Evolutionary conservation across 2,113 vertebrate species (phyloP).

Genomic region (Chlorodrepanis virens): DNA sequence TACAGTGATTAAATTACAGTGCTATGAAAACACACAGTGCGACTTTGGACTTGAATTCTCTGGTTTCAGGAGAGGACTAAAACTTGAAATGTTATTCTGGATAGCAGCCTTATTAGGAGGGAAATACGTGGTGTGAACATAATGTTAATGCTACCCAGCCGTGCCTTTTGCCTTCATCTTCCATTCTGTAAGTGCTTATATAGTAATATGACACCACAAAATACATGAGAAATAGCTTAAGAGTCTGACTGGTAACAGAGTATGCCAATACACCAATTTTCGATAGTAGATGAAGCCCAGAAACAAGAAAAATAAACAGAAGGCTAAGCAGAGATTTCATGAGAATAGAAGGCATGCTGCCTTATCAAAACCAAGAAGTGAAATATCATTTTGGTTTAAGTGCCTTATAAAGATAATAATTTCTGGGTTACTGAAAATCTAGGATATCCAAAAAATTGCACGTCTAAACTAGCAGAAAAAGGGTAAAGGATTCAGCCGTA

Average conservation of each 20-base stretch:
- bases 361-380: not conserved
- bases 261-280: not conserved
- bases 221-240: not conserved
- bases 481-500: not conserved
- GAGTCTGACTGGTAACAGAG: not conserved
- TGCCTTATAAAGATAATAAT: not conserved
- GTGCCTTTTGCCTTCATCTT: not conserved
- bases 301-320: not conserved
- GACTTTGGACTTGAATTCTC: not conserved
- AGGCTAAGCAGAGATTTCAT: not conserved
- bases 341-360: not conserved
- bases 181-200: not conserved
- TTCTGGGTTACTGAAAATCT: not conserved
- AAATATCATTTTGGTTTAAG: not conserved
- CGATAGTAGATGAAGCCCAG: accelerated
- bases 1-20: not conserved
- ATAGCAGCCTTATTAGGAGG: not conserved
- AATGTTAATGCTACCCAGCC: not conserved
- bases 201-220: not conserved
- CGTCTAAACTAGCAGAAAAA: not conserved
- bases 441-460: not conserved
- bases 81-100: not conserved
- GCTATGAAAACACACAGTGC: not conserved
- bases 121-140: not conserved
- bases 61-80: not conserved